Evolutionary conservation across 2,113 vertebrate genomes (phyloP), one percentile per base, ranked within the genome.

Genomic region (Corythoichthys haematopterus): DNA sequence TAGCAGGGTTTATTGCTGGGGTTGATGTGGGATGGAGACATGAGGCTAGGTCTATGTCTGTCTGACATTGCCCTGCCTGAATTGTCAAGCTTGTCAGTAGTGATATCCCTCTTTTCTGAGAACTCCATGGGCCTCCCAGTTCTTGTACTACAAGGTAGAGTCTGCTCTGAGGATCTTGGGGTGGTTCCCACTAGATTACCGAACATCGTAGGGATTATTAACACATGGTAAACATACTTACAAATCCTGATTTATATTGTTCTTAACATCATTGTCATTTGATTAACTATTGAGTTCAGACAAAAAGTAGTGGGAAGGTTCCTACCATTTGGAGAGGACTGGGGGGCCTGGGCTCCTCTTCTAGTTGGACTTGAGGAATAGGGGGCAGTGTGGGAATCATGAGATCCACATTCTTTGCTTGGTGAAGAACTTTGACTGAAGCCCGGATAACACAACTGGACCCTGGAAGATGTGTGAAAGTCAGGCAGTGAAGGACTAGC

Each of bases 261-360:
- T 52, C 20, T 55, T 20, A 11, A 28, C 10, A 55, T 53, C 7
- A 28, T 20, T 2, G 50, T 53, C n/a, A 28, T 28, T 10, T 28
- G n/a, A 28, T 35, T 33, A 56, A 35, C 28, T 56, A 48, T 35
- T 55, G 20, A 12, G 28, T 56, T 56, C 5, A 6, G 28, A 35
- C 28, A 11, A 13, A 20, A 10, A 4, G 13, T 33, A 35, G 33
- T 36, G 33, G 55, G 35, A 36, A 63, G 37, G 37, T 40, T 2
- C 53, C n/a, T 66, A 98, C 97, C 94, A 89, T 88, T 91, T 0
- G 94, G 95, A 45, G 93, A 96, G 0, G 85, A 92, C 8, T 83
- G 93, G 6, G 91, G 93, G 0, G 93, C 93, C 83, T 90, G 91
- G 66, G 91, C 92, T 37, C 94, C 93, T 0, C 91, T 93, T 28